These are phyloP conservation scores for Drosophila melanica DNA, from an alignment of 1,140 invertebrate species.

Conservation along the genomic window DNA sequence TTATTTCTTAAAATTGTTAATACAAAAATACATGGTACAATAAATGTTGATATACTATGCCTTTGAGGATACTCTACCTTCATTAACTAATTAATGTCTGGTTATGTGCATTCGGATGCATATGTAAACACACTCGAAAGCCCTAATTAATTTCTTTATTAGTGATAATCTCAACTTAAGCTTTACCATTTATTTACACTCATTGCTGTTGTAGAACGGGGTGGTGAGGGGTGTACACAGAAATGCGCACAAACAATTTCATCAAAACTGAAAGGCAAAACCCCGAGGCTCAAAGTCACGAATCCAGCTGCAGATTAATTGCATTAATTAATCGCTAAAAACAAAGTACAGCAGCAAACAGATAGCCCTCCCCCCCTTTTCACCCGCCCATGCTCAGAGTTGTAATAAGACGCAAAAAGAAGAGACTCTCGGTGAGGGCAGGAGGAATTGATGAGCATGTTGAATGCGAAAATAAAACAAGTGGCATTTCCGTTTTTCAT, in stretches of 20 bases:
- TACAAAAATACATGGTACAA: no score
- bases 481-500: conserved; percentile 83
- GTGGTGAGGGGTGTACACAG: conserved; percentile 44
- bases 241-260: conserved; percentile 76
- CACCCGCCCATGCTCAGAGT: conserved; percentile 15
- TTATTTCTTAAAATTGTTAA: no score
- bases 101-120: background rate
- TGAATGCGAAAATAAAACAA: conserved; percentile 57
- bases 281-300: conserved; percentile 19
- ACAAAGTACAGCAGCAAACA: conserved; percentile 73
- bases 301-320: conserved; percentile 75
- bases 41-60: no score
- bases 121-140: background rate
- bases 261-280: conserved; percentile 52
- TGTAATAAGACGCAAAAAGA: conserved; percentile 53
- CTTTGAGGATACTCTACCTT: no score
- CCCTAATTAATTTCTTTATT: conserved; percentile 71
- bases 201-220: conserved; percentile 6
- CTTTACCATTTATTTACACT: conserved; percentile 74
- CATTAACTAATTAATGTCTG: conserved; percentile 9
- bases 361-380: background rate
- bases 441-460: conserved; percentile 31
- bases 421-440: conserved; percentile 17
- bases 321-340: conserved; percentile 82
- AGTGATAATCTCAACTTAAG: conserved; percentile 75